These are phyloP conservation scores for Cylloceria caligata DNA, from an alignment of 2,888 invertebrate species.

Conservation along the genomic window DNA sequence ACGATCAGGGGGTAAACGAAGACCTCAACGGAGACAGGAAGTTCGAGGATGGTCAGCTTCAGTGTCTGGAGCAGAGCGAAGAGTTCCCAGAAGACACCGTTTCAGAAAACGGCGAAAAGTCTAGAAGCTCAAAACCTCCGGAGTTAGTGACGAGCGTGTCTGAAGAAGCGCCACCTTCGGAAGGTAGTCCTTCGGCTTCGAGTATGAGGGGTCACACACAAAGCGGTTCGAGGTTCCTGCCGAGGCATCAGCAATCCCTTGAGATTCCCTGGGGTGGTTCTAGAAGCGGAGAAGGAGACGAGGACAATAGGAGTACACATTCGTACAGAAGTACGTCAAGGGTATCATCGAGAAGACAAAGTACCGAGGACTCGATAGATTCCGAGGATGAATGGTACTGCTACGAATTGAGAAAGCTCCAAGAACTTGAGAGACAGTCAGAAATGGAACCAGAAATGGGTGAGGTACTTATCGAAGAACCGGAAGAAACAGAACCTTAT, in stretches of 20 bases:
- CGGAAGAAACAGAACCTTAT: conserved; percentile 86
- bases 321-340: conserved; percentile 94
- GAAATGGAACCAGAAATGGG: conserved; percentile 88
- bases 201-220: conserved; percentile 87
- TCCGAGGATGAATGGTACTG: conserved; percentile 98
- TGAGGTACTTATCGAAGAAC: conserved; percentile 87
- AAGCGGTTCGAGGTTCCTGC: conserved; percentile 86
- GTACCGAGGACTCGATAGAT: conserved; percentile 96
- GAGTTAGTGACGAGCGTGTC: conserved; percentile 82
- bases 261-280: conserved; percentile 90
- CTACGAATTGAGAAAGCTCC: conserved; percentile 93
- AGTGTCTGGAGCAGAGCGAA: conserved; percentile 76
- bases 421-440: conserved; percentile 93
- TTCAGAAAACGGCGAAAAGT: conserved; percentile 79
- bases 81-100: conserved; percentile 77
- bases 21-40: conserved; percentile 83
- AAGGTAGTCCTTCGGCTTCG: conserved; percentile 89
- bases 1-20: conserved; percentile 88
- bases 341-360: conserved; percentile 94
- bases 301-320: conserved; percentile 94
- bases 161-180: conserved; percentile 86
- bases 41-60: conserved; percentile 76
- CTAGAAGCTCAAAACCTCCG: conserved; percentile 76
- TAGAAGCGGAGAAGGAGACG: conserved; percentile 88
- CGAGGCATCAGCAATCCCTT: conserved; percentile 91